Conservation (phyloP, 2,113 vertebrate species). For the Oreochromis aureus region DNA sequence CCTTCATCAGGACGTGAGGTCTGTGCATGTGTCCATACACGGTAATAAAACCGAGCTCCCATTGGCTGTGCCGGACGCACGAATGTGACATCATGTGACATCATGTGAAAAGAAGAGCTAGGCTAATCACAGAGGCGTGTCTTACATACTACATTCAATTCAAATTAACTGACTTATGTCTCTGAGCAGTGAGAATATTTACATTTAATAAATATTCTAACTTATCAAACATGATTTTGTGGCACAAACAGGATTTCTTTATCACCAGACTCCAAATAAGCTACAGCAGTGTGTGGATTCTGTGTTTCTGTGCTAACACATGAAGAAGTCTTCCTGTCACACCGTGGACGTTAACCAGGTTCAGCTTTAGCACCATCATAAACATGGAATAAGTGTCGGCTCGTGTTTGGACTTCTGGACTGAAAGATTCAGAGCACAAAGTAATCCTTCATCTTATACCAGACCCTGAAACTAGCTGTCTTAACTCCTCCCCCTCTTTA, state of each 20-base stretch:
- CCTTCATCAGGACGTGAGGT: background rate
- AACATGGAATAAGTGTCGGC: rapidly evolving
- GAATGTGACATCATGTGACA: background rate
- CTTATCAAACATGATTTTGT: background rate
- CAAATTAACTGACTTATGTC: background rate
- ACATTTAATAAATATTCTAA: background rate
- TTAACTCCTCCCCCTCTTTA: background rate
- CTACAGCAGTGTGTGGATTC: background rate
- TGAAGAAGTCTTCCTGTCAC: background rate
- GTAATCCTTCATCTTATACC: background rate
- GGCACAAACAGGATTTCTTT: background rate
- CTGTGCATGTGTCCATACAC: background rate
- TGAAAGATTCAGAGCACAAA: background rate
- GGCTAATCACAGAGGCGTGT: background rate
- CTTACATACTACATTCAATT: background rate
- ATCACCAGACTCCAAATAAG: background rate
- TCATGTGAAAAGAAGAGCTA: background rate
- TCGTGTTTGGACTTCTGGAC: background rate
- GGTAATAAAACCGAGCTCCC: background rate
- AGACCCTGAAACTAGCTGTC: background rate
- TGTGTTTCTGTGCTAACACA: too few relatives aligned
- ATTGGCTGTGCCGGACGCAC: background rate
- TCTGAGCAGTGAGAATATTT: background rate
- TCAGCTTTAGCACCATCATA: background rate
- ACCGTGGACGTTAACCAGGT: background rate